Evolutionary conservation across 2,797 vertebrate genomes (phyloP).

Genomic region (Scarus forsteni): DNA sequence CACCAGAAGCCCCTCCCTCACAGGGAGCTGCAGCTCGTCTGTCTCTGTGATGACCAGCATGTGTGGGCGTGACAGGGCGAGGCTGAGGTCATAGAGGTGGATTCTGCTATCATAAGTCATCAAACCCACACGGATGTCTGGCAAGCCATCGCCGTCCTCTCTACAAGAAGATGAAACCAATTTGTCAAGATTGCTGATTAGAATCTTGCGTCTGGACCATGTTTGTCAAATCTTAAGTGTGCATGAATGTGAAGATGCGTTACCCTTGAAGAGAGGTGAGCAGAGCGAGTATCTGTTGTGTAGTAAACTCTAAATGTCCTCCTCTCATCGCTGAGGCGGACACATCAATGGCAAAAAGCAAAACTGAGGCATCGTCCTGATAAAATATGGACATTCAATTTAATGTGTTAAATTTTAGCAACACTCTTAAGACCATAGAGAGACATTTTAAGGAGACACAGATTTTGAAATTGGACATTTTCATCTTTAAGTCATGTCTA

Average conservation of each 20-base stretch:
- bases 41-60: slow-evolving; percentile 86
- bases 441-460: neutral
- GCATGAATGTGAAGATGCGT: neutral
- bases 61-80: slow-evolving; percentile 82
- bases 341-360: slow-evolving; percentile 85
- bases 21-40: slow-evolving; percentile 83
- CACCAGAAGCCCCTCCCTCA: slow-evolving; percentile 84
- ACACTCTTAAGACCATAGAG: no score
- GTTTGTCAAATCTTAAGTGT: neutral
- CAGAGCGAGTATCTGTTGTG: slow-evolving; percentile 76
- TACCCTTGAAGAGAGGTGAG: slow-evolving; percentile 76
- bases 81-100: slow-evolving; percentile 86
- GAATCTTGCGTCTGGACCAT: neutral
- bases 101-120: slow-evolving; percentile 85
- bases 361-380: slow-evolving; percentile 76
- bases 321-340: slow-evolving; percentile 76
- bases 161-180: slow-evolving; percentile 44
- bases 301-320: slow-evolving; percentile 80
- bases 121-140: slow-evolving; percentile 80
- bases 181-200: neutral
- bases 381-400: slow-evolving; percentile 2
- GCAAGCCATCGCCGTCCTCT: slow-evolving; percentile 35
- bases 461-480: no score
- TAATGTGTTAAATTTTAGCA: neutral
- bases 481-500: no score